phyloP scores from a whole-genome alignment of 2,888 invertebrate species.

The Sphinx pinastri region DNA sequence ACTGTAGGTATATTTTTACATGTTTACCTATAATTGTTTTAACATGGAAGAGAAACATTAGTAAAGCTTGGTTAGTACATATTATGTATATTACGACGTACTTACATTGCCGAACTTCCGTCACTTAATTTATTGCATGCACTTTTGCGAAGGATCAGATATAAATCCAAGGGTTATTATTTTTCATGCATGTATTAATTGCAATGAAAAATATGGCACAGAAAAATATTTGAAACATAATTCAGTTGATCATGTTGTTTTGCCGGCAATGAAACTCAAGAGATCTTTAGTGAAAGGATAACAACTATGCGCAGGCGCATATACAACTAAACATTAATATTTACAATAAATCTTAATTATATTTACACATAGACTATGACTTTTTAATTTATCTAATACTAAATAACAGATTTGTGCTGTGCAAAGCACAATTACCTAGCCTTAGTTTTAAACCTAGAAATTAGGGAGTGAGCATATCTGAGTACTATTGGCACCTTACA shows the following conservation, averaged over 20 bases:
- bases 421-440: conserved; percentile 53
- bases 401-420: conserved; percentile 61
- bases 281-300: conserved; percentile 84
- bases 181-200: too few relatives aligned
- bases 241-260: conserved; percentile 66
- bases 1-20: too few relatives aligned
- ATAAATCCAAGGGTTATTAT: too few relatives aligned
- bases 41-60: too few relatives aligned
- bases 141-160: too few relatives aligned
- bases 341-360: conserved; percentile 49
- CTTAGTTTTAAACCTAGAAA: conserved; percentile 39
- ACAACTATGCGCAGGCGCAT: conserved; percentile 75
- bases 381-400: conserved; percentile 74
- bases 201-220: conserved; percentile 32
- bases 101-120: too few relatives aligned
- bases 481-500: conserved; percentile 16
- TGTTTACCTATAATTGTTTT: too few relatives aligned
- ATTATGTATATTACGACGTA: too few relatives aligned
- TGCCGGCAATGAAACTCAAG: conserved; percentile 80
- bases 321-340: conserved; percentile 54
- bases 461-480: conserved; percentile 10
- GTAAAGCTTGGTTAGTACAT: too few relatives aligned
- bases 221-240: conserved; percentile 35
- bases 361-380: conserved; percentile 68
- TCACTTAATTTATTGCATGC: too few relatives aligned